A percentile compares a stretch with the other conserved stretches of the same genome.
phyloP scores from a whole-genome alignment of 2,113 vertebrate genomes.

The Varanus komodoensis region DNA sequence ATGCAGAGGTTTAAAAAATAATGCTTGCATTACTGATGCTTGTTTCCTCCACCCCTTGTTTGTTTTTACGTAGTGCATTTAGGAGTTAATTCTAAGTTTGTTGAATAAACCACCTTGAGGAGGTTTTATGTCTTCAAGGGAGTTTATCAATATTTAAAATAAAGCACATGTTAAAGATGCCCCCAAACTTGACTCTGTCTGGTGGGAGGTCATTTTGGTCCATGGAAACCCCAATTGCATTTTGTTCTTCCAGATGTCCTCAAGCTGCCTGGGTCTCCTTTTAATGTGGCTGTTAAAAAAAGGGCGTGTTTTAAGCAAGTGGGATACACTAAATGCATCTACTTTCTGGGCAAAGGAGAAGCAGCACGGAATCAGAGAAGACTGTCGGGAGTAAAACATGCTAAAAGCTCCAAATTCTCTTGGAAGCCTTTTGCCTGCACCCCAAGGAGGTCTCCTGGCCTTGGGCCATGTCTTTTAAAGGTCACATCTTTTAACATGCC shows the following conservation, averaged over 20 bases:
- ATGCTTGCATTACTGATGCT: too few species aligned
- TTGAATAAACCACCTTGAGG: too few species aligned
- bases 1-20: too few species aligned
- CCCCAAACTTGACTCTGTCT: too few species aligned
- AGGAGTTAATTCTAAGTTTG: too few species aligned
- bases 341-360: neutral
- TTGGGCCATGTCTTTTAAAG: neutral
- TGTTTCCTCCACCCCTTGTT: too few species aligned
- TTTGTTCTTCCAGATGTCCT: neutral
- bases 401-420: constrained; percentile 19
- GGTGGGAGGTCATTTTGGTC: neutral
- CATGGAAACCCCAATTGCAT: neutral
- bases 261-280: neutral
- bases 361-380: neutral
- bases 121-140: too few species aligned
- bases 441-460: neutral
- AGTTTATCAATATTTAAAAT: neutral
- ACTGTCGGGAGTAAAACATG: constrained; percentile 22
- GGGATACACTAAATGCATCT: neutral
- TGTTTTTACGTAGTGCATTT: too few species aligned
- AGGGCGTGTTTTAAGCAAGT: neutral
- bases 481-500: constrained; percentile 6
- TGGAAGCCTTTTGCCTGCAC: neutral
- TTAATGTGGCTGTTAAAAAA: neutral
- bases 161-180: neutral